Evolutionary conservation across 2,888 invertebrate genomes (phyloP).

Genomic region (Drosophila kanekoi): DNA sequence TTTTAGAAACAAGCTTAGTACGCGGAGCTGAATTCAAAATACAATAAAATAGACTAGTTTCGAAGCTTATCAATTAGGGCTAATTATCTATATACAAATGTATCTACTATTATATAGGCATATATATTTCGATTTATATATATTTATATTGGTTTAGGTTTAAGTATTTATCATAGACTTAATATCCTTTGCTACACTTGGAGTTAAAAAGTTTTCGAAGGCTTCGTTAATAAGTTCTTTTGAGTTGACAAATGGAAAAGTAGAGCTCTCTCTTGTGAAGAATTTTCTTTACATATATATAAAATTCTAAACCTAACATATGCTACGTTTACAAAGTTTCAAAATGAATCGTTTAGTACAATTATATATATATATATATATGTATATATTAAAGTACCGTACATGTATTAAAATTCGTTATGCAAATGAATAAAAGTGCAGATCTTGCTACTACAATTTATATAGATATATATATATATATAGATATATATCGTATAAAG

Average conservation of each 20-base stretch:
- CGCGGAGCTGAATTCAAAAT: slow-evolving; percentile 61
- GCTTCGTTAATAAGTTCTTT: slow-evolving; percentile 82
- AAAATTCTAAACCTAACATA: slow-evolving; percentile 54
- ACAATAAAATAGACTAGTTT: slow-evolving; percentile 67
- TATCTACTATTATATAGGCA: slow-evolving; percentile 37
- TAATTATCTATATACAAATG: slow-evolving; percentile 54
- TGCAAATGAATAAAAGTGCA: slow-evolving; percentile 73
- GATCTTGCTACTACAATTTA: slow-evolving; percentile 52
- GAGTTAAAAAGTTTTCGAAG: slow-evolving; percentile 80
- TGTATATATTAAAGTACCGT: slow-evolving; percentile 13
- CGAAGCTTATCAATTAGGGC: slow-evolving; percentile 32
- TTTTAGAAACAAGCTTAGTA: slow-evolving; percentile 76
- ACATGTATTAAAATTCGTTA: slow-evolving; percentile 69
- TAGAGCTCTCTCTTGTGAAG: slow-evolving; percentile 49
- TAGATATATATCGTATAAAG: slow-evolving; percentile 25
- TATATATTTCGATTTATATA: slow-evolving; percentile 10
- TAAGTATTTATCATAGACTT: slow-evolving; percentile 52
- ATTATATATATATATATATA: slow-evolving; percentile 21
- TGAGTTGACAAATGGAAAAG: slow-evolving; percentile 79
- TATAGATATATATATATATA: slow-evolving; percentile 26
- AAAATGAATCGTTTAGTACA: slow-evolving; percentile 45
- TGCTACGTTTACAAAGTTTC: slow-evolving; percentile 48
- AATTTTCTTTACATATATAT: slow-evolving; percentile 37
- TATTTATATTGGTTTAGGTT: slow-evolving; percentile 36
- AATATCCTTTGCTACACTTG: slow-evolving; percentile 66